Percentiles rank a stretch among this genome's conserved stretches.
Conservation (phyloP, 2,797 vertebrate genomes). For the Mus spretus region DNA sequence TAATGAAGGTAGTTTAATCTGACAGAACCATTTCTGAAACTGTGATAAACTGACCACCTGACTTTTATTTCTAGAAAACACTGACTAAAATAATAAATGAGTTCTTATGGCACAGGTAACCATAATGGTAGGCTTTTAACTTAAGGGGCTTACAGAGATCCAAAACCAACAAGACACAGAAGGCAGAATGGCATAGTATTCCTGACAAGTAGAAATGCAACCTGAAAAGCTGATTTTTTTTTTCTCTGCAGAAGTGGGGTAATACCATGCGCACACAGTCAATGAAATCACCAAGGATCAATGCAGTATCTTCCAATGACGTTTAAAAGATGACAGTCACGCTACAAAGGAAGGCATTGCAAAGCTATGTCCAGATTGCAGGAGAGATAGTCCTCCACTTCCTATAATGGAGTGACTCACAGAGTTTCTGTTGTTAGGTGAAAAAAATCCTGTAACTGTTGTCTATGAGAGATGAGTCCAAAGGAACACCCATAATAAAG, state of each 20-base stretch:
- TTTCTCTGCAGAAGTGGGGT: not conserved
- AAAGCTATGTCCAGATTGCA: not conserved
- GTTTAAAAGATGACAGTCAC: not conserved
- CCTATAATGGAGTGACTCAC: not conserved
- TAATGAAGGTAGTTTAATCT: slow-evolving; percentile 48
- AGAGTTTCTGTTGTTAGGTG: not conserved
- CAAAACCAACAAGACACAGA: not conserved
- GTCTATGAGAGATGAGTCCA: not conserved
- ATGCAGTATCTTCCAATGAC: not conserved
- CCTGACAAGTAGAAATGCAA: not conserved
- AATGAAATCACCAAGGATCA: not conserved
- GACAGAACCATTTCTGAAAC: slow-evolving; percentile 35
- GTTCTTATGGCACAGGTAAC: slow-evolving; percentile 1
- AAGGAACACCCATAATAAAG: not conserved
- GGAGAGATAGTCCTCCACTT: not conserved
- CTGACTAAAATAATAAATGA: not conserved
- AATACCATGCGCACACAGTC: not conserved
- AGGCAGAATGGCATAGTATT: not conserved
- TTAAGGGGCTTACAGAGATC: not conserved
- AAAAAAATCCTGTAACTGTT: not conserved
- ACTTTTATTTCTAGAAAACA: slow-evolving; percentile 39
- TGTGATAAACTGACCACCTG: slow-evolving; percentile 21
- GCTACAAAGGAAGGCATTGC: not conserved
- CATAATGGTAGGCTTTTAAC: not conserved
- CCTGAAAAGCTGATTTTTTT: not conserved